Evolutionary conservation across 64 coral and sea anemone genomes (phyloP), one percentile per base, ranked within the genome.

Genomic region (Stichodactyla mertensii): DNA sequence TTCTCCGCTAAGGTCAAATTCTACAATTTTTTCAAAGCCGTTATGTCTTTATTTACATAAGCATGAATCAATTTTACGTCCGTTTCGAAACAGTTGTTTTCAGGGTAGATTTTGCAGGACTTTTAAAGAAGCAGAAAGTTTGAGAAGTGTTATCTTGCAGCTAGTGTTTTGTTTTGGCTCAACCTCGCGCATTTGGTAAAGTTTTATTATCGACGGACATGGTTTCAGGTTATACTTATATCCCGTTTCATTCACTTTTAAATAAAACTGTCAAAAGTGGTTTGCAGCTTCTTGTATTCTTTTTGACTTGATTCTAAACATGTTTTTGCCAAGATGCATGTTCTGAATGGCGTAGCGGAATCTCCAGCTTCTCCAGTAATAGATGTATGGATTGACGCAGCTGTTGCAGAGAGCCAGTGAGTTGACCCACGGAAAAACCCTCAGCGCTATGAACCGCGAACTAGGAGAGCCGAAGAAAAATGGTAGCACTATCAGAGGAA

Each of bases 361-460:
- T 20, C 88, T 31, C 22, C 67, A 92, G 71, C 91, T 97, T 85
- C 94, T 87, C 94, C 94, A 97, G 55, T 97, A 97, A 54, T 97
- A 97, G 31, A 97, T 86, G 71, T 97, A 97, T 13, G 94, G 94
- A 36, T 97, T 97, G 2, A 93, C 51, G 4, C 84, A 84, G 0
- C 91, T 93, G 60, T 92, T 87, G 55, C 91, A 97, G 11, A 97
- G 74, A 10, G 94, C 94, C 4, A 97, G 4, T 1, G 94, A 93
- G 51, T 97, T 97, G 7, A 93, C 85, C 94, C 91, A 97, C 1
- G 91, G 94, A 55, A 97, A 97, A 4, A 84, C 94, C 74, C 82
- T 77, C 59, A 83, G 56, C 0, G 88, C 94, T 5, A 78, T 78
- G 10, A 6, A 51, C 22, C 53, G 70, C 8, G 57, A 79, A 16